phyloP scores from a whole-genome alignment of 2,888 invertebrate species.

The Rhimphoctona megacephalus region DNA sequence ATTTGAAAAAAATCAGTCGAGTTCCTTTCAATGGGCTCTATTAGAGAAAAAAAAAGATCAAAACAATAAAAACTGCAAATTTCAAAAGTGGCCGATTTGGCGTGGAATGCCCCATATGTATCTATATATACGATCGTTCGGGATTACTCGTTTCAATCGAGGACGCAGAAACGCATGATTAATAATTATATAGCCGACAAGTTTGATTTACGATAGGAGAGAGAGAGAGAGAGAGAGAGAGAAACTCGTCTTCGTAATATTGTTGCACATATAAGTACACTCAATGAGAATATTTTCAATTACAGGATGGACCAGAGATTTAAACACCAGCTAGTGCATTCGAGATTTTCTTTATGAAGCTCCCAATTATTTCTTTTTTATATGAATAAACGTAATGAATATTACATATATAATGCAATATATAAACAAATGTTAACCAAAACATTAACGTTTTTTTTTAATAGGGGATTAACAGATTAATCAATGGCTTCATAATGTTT shows the following conservation, averaged over 20 bases:
- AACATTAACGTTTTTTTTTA: no score
- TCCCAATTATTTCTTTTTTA: neutral
- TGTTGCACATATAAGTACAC: conserved; percentile 15
- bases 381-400: neutral
- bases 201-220: neutral
- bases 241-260: conserved; percentile 46
- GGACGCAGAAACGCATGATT: conserved; percentile 53
- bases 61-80: no score
- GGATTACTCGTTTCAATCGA: conserved; percentile 57
- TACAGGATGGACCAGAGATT: conserved; percentile 9
- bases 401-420: neutral
- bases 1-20: no score
- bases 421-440: neutral
- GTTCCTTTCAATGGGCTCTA: no score
- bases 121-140: conserved; percentile 12
- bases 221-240: neutral
- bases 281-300: conserved; percentile 14
- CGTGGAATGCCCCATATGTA: no score
- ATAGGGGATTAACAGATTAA: no score
- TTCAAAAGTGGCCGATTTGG: no score
- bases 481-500: no score
- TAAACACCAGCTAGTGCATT: neutral
- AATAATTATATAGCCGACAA: conserved; percentile 54
- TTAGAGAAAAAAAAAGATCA: no score
- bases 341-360: neutral